Base-by-base conservation (phyloP, 2,113 vertebrate genomes). In the Shinisaurus crocodilurus region DNA sequence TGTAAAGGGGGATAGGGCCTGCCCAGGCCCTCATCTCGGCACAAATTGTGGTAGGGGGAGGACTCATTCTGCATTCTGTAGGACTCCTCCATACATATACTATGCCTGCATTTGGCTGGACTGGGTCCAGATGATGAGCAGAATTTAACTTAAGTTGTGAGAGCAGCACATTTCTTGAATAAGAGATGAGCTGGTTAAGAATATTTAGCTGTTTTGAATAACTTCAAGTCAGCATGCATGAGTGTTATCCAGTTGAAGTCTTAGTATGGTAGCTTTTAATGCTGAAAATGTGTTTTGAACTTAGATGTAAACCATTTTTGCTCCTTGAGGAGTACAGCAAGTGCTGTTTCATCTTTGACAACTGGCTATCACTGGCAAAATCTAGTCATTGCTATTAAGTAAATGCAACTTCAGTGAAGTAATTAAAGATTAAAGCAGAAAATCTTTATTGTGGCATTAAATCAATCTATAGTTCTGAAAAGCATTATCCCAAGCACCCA, bases 401-500 rank as follows among this genome's bases (percentile, higher is more conserved):
- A 88, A 89, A 95, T 96, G 57, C 10, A 89, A 93, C 90, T 94
- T 95, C 90, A 93, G 81, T 89, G 60, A 94, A 91, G 82, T 95
- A 94, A 95, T 96, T 96, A 95, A 96, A 88, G 90, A 95, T 92
- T 89, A 82, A 95, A 93, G 43, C 80, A 95, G 85, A 95, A 95
- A 96, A 93, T 94, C 81, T 87, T 92, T 92, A 74, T 89, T 96
- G 85, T 96, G 92, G 90, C 91, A 88, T 94, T 96, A 93, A 96
- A 94, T 96, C 95, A 96, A 95, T 91, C 92, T 94, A 91, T 92
- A 95, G 84, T 91, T 96, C 93, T 91, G 95, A 89, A 88, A 95
- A 91, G 87, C 87, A 94, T 92, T 95, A 96, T 92, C 75, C 88
- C 82, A 95, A 96, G 85, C 3, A 45, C 63, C 91, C 86, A 86